phyloP scores from a whole-genome alignment of 2,113 vertebrate genomes.

The Lontra canadensis region DNA sequence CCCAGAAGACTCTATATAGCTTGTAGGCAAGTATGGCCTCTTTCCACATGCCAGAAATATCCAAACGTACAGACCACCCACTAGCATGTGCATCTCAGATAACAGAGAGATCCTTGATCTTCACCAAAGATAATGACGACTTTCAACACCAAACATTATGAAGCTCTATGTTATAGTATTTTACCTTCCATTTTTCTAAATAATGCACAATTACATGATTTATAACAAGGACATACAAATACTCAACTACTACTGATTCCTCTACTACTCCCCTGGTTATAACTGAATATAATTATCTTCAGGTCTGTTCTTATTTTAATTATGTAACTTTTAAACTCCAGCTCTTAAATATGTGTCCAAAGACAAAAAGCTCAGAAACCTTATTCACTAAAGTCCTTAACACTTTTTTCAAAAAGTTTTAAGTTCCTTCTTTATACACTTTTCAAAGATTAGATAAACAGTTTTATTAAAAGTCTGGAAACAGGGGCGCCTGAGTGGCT shows the following conservation, averaged over 20 bases:
- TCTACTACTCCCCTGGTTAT: not conserved
- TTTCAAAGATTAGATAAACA: no score
- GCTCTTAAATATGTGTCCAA: not conserved
- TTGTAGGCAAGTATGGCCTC: not conserved
- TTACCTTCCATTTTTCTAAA: not conserved
- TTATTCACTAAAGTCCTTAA: not conserved
- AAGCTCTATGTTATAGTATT: not conserved
- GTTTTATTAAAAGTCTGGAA: no score
- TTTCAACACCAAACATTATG: not conserved
- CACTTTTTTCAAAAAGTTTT: not conserved
- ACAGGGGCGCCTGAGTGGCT: not conserved
- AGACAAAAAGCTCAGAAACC: slow-evolving; percentile 24
- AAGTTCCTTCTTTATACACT: no score
- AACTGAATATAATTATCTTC: not conserved
- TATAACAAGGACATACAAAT: not conserved
- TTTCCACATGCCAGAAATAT: not conserved
- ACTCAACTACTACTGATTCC: not conserved
- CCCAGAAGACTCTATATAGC: not conserved
- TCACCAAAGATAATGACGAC: not conserved
- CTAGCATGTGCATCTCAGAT: not conserved
- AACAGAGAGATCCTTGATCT: not conserved
- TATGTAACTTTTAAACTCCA: not conserved
- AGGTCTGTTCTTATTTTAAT: not conserved
- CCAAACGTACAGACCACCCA: not conserved
- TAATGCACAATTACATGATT: not conserved